phyloP scores from a whole-genome alignment of 1,140 invertebrate genomes.

The Carposina sasakii region DNA sequence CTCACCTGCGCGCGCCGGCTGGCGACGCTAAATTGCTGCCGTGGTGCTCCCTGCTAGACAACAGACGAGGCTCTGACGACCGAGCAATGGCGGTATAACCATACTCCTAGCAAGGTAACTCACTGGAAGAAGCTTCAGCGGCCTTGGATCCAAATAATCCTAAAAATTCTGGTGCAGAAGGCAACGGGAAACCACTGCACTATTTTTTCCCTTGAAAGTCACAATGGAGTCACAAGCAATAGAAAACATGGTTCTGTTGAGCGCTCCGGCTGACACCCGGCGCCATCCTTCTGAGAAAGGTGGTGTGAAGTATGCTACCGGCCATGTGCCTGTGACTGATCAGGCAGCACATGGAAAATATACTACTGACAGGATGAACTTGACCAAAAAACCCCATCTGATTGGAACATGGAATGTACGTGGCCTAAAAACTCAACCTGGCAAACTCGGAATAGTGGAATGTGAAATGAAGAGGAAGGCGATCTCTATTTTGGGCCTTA shows the following conservation, averaged over 20 bases:
- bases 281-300: constrained; percentile 2
- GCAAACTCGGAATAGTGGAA: constrained; percentile 16
- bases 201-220: neutral
- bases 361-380: neutral
- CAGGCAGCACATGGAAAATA: constrained; percentile 5
- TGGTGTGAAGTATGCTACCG: constrained; percentile 14
- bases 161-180: constrained; percentile 11
- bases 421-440: constrained; percentile 15
- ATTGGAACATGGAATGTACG: constrained; percentile 24
- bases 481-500: constrained; percentile 9
- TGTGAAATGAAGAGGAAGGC: constrained; percentile 14
- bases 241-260: neutral
- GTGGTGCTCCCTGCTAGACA: constrained; percentile 12
- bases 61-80: constrained; percentile 12
- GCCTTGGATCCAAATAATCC: constrained; percentile 7
- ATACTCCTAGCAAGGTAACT: constrained; percentile 2
- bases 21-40: no score
- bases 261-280: constrained; percentile 9
- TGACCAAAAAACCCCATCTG: neutral
- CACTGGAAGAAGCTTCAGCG: constrained; percentile 5
- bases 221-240: no score
- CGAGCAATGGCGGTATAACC: constrained; percentile 14
- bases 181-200: neutral
- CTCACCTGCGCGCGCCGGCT: neutral
- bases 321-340: neutral